Conservation (phyloP, 2,113 vertebrate genomes). For the Lucifuga dentata region DNA sequence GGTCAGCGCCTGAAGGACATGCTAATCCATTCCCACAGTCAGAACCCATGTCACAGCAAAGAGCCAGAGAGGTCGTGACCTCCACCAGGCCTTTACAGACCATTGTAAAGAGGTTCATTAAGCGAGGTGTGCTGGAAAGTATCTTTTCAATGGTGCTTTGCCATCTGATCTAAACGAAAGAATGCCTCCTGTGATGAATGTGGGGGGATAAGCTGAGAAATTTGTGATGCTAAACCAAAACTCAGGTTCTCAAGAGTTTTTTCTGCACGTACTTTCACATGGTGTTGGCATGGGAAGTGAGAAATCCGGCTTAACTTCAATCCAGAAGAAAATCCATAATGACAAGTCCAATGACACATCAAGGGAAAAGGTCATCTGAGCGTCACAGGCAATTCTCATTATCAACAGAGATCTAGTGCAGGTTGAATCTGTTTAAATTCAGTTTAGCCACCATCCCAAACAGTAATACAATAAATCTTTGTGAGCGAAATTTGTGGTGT, state of each 20-base stretch:
- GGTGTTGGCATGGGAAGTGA: conserved; percentile 66
- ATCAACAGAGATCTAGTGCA: conserved; percentile 32
- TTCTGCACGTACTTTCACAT: conserved; percentile 30
- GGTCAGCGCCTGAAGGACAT: conserved; percentile 50
- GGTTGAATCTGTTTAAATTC: conserved; percentile 10
- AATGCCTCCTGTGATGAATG: conserved; percentile 24
- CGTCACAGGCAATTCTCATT: conserved; percentile 55
- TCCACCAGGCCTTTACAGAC: conserved; percentile 40
- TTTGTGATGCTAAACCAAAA: conserved; percentile 26
- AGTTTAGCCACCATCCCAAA: conserved; percentile 5
- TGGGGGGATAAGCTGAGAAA: conserved; percentile 42
- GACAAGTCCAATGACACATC: conserved; percentile 66
- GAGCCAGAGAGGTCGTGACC: conserved; percentile 61
- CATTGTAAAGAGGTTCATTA: conserved; percentile 51
- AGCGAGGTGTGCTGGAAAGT: conserved; percentile 30
- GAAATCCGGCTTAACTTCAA: conserved; percentile 64
- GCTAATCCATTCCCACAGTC: conserved; percentile 75
- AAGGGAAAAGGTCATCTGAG: conserved; percentile 65
- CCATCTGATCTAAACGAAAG: conserved; percentile 26
- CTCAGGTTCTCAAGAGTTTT: conserved; percentile 12
- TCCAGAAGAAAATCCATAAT: conserved; percentile 64
- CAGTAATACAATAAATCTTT: background rate
- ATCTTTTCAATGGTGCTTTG: conserved; percentile 24
- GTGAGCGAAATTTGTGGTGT: background rate
- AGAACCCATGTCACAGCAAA: conserved; percentile 61